A percentile compares a stretch with the other conserved stretches of the same genome.
phyloP scores from a whole-genome alignment of 2,888 invertebrate genomes.

The Vesta saturnalis region DNA sequence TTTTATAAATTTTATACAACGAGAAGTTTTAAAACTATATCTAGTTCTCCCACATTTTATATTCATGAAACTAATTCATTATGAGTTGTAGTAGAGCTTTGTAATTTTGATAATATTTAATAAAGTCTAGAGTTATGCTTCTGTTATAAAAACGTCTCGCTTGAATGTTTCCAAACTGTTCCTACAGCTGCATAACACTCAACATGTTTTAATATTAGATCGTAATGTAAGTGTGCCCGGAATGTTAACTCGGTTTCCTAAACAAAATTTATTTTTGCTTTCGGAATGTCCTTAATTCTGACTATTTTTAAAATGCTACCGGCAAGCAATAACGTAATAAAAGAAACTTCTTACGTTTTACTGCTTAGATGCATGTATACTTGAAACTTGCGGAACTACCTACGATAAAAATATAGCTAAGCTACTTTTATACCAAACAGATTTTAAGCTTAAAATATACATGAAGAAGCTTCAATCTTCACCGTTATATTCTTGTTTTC shows the following conservation, averaged over 20 bases:
- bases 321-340: not conserved
- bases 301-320: constrained; percentile 32
- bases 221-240: constrained; percentile 28
- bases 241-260: constrained; percentile 34
- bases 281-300: constrained; percentile 37
- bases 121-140: constrained; percentile 5
- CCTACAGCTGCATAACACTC: constrained; percentile 28
- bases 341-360: not conserved
- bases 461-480: too few species aligned
- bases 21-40: not conserved
- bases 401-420: too few species aligned
- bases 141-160: constrained; percentile 15
- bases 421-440: too few species aligned
- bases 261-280: constrained; percentile 38
- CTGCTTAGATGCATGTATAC: not conserved
- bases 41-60: constrained; percentile 5
- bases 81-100: constrained; percentile 4
- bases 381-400: not conserved
- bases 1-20: not conserved
- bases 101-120: constrained; percentile 12
- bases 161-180: constrained; percentile 22
- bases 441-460: not conserved
- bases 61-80: constrained; percentile 11
- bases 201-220: constrained; percentile 35
- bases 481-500: not conserved